Conservation (phyloP, 2,113 vertebrate species). For the Ardeotis arabs region DNA sequence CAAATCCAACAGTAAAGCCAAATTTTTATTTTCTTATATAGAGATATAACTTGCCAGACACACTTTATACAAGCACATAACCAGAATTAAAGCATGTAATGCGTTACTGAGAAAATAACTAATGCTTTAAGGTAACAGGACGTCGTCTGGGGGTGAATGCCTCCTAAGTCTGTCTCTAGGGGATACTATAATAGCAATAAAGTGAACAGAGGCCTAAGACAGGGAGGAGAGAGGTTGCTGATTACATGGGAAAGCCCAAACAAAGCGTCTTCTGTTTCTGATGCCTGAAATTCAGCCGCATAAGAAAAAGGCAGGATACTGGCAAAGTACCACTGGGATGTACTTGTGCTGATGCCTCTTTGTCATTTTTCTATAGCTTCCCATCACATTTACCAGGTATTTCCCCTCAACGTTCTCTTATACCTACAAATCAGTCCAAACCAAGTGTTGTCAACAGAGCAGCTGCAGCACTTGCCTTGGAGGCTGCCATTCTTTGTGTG, state of each 20-base stretch:
- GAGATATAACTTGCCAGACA: background rate
- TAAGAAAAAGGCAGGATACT: conserved; percentile 46
- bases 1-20: background rate
- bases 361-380: conserved; percentile 14
- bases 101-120: background rate
- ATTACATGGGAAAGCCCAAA: conserved; percentile 55
- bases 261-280: conserved; percentile 62
- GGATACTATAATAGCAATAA: conserved; percentile 29
- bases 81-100: background rate
- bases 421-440: background rate
- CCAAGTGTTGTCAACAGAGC: background rate
- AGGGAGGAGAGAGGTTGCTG: conserved; percentile 45
- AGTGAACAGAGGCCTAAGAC: conserved; percentile 31
- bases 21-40: background rate
- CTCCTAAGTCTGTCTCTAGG: conserved; percentile 21
- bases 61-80: background rate
- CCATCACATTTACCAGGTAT: conserved; percentile 12
- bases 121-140: conserved; percentile 41
- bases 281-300: conserved; percentile 27
- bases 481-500: background rate
- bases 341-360: conserved; percentile 15
- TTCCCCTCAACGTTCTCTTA: background rate
- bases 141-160: background rate
- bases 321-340: conserved; percentile 34
- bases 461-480: background rate